phyloP scores from a whole-genome alignment of 2,888 invertebrate genomes.

The Dusona sp. region DNA sequence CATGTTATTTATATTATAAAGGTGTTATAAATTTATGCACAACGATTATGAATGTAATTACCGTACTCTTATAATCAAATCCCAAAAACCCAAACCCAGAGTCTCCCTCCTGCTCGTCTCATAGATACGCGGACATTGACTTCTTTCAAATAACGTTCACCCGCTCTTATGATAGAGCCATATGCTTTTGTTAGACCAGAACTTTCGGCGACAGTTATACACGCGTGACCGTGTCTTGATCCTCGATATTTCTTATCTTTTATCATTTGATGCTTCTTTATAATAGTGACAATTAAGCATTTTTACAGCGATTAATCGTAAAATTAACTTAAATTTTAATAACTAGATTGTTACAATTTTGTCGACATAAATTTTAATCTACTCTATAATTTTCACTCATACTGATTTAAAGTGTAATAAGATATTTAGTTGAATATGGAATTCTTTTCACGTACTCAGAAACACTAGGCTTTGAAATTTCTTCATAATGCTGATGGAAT shows the following conservation, averaged over 20 bases:
- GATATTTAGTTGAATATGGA: neutral
- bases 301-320: neutral
- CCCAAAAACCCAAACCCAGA: neutral
- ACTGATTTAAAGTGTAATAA: neutral
- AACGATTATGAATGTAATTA: neutral
- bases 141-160: constrained; percentile 73
- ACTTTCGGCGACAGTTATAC: constrained; percentile 2
- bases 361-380: neutral
- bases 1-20: neutral
- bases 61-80: neutral
- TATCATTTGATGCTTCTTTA: constrained; percentile 23
- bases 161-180: neutral
- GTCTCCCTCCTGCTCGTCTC: constrained; percentile 80
- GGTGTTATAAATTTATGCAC: neutral
- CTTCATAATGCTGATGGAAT: neutral
- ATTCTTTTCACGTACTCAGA: neutral
- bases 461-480: neutral
- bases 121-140: constrained; percentile 83
- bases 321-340: neutral
- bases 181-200: neutral
- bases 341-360: neutral
- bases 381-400: neutral
- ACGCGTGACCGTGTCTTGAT: constrained; percentile 8
- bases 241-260: constrained; percentile 39
- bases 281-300: constrained; percentile 5